Evolutionary conservation across 2,888 invertebrate genomes (phyloP).

Genomic region (Nomada goodeniana): DNA sequence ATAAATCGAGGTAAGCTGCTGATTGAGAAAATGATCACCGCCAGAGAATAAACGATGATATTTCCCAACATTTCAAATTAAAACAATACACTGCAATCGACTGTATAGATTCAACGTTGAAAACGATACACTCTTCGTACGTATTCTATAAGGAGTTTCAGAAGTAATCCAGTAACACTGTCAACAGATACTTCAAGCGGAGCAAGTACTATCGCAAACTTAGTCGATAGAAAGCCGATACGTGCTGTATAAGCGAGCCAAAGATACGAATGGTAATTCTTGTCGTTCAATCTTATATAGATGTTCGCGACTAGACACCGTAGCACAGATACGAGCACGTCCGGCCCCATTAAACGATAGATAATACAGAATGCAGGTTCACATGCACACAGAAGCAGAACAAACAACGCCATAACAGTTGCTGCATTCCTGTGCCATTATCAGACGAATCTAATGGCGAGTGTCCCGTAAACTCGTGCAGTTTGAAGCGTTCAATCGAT

Average conservation of each 20-base stretch:
- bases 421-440: background rate
- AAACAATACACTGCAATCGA: background rate
- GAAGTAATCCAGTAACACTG: constrained; percentile 1
- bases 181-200: constrained; percentile 17
- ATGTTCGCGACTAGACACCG: constrained; percentile 47
- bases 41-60: too few species aligned
- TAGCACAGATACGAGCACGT: constrained; percentile 27
- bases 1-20: background rate
- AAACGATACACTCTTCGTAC: background rate
- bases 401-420: constrained; percentile 28
- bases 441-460: background rate
- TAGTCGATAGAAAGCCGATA: constrained; percentile 29
- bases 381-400: constrained; percentile 13
- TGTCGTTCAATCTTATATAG: constrained; percentile 52
- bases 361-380: constrained; percentile 25
- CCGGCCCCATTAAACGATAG: constrained; percentile 4
- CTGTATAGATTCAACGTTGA: background rate
- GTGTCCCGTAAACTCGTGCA: too few species aligned
- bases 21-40: background rate
- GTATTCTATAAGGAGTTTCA: background rate
- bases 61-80: too few species aligned
- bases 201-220: constrained; percentile 2
- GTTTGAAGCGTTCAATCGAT: background rate
- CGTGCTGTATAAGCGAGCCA: constrained; percentile 32
- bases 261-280: constrained; percentile 38